Conservation (phyloP, 2,797 vertebrate species). For the Sphenodon punctatus region DNA sequence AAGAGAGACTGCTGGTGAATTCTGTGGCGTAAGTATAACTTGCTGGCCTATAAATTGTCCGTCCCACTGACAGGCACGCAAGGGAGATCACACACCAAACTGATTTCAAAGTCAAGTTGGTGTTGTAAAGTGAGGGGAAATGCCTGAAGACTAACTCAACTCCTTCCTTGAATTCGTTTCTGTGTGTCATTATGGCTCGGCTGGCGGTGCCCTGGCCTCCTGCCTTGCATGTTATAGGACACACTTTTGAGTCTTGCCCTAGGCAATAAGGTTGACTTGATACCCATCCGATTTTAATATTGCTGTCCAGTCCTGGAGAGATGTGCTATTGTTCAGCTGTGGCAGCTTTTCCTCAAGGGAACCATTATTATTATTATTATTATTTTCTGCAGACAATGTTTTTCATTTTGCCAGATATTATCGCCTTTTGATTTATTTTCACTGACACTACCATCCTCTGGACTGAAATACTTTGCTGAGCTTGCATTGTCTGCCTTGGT, state of each 20-base stretch:
- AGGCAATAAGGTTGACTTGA: not conserved
- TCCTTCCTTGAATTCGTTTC: not conserved
- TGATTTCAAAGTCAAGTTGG: not conserved
- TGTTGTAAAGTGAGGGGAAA: not conserved
- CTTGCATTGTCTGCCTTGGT: not conserved
- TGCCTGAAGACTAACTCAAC: not conserved
- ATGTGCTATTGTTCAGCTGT: conserved; percentile 13
- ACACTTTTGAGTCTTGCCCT: not conserved
- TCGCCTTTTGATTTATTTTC: conserved; percentile 50
- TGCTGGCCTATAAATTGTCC: not conserved
- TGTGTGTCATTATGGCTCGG: not conserved
- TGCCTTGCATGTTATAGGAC: not conserved
- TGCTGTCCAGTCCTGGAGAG: not conserved
- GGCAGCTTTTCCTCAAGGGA: not conserved
- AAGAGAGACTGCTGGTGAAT: not conserved
- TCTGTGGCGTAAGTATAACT: not conserved
- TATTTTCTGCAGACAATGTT: not conserved
- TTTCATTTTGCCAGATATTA: conserved; percentile 21
- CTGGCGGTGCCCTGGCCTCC: not conserved
- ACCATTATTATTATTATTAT: conserved; percentile 19
- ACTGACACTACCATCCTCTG: conserved; percentile 6
- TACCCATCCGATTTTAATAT: conserved; percentile 45
- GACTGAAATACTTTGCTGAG: conserved; percentile 42
- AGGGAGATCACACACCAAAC: not conserved
- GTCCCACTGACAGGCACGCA: not conserved